Percentiles rank a stretch among this genome's conserved stretches.
phyloP scores from a whole-genome alignment of 2,888 invertebrate species.

The Crocallis elinguaria region DNA sequence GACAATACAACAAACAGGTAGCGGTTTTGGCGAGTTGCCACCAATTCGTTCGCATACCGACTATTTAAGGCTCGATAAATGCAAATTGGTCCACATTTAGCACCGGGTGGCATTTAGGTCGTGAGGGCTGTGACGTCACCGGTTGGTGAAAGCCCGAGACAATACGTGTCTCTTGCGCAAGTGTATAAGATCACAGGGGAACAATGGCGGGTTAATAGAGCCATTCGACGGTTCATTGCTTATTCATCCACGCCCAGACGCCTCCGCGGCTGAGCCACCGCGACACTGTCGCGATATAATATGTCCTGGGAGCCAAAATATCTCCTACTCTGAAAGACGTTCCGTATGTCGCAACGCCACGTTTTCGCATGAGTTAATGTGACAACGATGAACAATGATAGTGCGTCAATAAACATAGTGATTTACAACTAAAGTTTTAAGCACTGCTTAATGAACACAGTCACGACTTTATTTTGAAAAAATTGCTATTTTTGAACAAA shows the following conservation, averaged over 20 bases:
- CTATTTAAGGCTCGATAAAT: constrained; percentile 65
- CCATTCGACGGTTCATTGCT: constrained; percentile 82
- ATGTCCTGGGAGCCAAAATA: constrained; percentile 59
- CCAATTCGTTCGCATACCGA: constrained; percentile 51
- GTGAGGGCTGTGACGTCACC: constrained; percentile 69
- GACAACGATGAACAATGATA: too few species aligned
- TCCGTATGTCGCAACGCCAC: constrained; percentile 13
- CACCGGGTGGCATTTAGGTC: constrained; percentile 72
- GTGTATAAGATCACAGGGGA: constrained; percentile 67
- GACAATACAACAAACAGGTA: constrained; percentile 44
- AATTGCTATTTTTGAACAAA: too few species aligned
- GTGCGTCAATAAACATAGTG: too few species aligned
- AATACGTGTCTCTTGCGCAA: constrained; percentile 82
- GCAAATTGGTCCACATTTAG: constrained; percentile 73
- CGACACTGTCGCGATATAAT: constrained; percentile 65
- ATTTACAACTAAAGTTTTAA: too few species aligned
- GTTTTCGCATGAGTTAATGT: background rate
- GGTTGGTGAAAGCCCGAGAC: constrained; percentile 75
- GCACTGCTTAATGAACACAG: too few species aligned
- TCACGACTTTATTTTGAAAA: too few species aligned
- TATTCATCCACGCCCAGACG: constrained; percentile 83
- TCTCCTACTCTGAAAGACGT: constrained; percentile 38
- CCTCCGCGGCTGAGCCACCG: constrained; percentile 62
- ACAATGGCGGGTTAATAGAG: constrained; percentile 83
- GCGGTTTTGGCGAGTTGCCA: constrained; percentile 53